Base-by-base conservation (phyloP, 2,888 invertebrate species). In the Patella pellucida region DNA sequence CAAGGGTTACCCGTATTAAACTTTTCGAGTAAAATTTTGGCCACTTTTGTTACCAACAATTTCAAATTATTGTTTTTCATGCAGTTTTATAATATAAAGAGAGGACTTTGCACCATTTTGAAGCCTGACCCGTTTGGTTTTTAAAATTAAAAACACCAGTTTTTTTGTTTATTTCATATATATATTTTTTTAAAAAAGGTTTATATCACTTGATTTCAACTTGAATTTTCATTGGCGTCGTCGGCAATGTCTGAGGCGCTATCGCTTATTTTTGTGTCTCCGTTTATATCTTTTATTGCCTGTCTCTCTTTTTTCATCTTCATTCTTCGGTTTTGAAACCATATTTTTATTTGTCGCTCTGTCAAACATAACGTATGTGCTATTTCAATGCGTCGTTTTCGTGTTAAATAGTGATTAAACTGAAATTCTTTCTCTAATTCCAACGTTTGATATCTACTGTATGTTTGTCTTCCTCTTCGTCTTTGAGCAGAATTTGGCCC, bases 401-500 rank as follows among this genome's bases (percentile, higher is more conserved):
- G 94, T 91, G 97, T 97, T 93, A 98, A 94, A 94, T 98, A 98
- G 92, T 97, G 95, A 93, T 97, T 98, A 94, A 97, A 98, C 93
- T 98, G 97, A 93, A 97, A 98, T 93, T 98, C 97, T 92, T 98
- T 98, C 92, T 98, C 97, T 92, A 98, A 93, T 93, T 98, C 97
- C 91, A 98, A 93, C 78, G 97, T 97, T 93, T 98, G 98, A 93
- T 97, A 97, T 92, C 97, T 94, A 88, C 97, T 98, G 93, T 98
- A 98, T 85, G 98, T 98, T 93, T 98, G 97, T 88, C 98, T 94
- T 84, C 97, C 97, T 92, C 97, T 75, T 67, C 89, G 76, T 77
- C 89, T 80, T 76, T 89, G 89, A 72, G 88, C 87, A 19, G 89
- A 89, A 78, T 89, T 89, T 9, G 89, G 89, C 78, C 89, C 89